These are phyloP conservation scores for Sebastes matsubarae DNA, from an alignment of 2,797 vertebrate genomes.

Conservation along the genomic window DNA sequence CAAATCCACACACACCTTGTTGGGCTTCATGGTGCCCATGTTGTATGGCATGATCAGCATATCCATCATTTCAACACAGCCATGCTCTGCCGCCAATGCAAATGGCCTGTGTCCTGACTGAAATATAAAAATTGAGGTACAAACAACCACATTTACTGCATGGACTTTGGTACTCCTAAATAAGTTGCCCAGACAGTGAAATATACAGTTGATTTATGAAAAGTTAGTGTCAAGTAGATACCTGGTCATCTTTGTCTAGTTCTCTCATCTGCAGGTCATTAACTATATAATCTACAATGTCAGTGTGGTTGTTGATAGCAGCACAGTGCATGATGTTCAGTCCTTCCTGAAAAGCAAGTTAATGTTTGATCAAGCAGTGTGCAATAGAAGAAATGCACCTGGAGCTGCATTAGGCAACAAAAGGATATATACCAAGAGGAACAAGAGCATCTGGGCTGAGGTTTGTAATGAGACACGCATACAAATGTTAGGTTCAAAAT, in stretches of 20 bases:
- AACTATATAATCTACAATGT: conserved; percentile 89
- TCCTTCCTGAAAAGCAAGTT: conserved; percentile 81
- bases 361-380: neutral
- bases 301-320: conserved; percentile 88
- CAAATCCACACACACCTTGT: conserved; percentile 79
- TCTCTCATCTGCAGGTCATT: conserved; percentile 90
- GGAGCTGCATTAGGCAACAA: neutral
- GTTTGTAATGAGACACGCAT: neutral
- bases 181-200: neutral
- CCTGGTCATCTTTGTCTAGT: conserved; percentile 87
- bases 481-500: neutral
- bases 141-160: neutral
- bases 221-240: conserved; percentile 48
- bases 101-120: conserved; percentile 86
- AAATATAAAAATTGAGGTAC: neutral
- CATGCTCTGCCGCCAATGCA: conserved; percentile 87
- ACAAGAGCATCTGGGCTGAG: neutral
- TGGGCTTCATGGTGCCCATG: conserved; percentile 88
- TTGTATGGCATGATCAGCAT: conserved; percentile 82
- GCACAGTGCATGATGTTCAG: conserved; percentile 91
- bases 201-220: neutral
- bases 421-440: neutral
- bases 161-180: neutral
- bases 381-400: neutral
- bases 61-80: conserved; percentile 85